Evolutionary conservation across 2,113 vertebrate genomes (phyloP).

Genomic region (Cinclus cinclus): DNA sequence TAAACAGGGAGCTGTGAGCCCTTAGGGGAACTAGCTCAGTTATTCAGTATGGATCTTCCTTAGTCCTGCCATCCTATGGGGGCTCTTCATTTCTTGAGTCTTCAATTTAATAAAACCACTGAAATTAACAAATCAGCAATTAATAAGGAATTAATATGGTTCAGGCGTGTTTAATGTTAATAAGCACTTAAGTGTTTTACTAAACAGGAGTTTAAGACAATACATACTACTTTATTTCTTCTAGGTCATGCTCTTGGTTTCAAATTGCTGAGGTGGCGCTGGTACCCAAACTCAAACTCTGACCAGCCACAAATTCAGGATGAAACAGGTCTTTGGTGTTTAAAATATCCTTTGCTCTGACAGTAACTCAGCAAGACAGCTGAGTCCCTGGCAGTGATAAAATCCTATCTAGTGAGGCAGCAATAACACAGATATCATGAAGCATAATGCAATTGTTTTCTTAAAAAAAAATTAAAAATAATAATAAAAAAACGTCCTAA

Average conservation of each 20-base stretch:
- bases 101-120: constrained; percentile 37
- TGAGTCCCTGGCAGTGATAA: not conserved
- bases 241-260: not conserved
- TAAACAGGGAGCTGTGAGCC: not conserved
- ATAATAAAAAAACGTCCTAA: accelerated
- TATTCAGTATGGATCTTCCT: not conserved
- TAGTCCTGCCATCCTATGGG: not conserved
- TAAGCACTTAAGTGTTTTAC: not conserved
- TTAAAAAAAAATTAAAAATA: not conserved
- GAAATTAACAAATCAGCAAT: constrained; percentile 24
- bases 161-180: constrained; percentile 1
- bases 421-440: not conserved
- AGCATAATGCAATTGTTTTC: not conserved
- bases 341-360: not conserved
- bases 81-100: not conserved
- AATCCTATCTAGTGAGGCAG: not conserved
- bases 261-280: not conserved
- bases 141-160: not conserved
- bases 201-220: not conserved
- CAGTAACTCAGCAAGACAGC: not conserved
- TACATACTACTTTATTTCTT: not conserved
- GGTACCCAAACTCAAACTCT: not conserved
- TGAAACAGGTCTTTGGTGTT: not conserved
- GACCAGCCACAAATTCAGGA: not conserved
- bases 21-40: not conserved